Base-by-base conservation (phyloP, 2,888 invertebrate species). In the Drosophila ochracea region DNA sequence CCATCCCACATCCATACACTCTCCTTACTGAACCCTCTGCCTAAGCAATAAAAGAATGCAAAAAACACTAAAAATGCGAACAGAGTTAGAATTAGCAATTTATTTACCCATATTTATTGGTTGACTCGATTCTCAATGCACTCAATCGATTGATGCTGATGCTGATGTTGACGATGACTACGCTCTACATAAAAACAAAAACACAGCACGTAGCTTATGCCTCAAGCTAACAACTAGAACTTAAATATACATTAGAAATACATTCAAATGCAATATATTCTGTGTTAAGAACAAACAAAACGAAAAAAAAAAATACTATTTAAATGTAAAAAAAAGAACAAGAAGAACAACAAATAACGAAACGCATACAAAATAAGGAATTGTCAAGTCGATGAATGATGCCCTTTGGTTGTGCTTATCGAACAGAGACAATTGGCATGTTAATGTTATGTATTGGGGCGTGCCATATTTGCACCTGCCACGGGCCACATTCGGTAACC, bases 371-470 rank as follows among this genome's bases (percentile, higher is more conserved):
- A 25, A 53, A 25, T 55, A 73, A 63, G 68, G 25, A 55, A 62
- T 69, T 58, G 35, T 62, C 35, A 66, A 43, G 57, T 62, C 43
- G 50, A 35, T 61, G 54, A 16, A 21, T 55, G 25, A 31, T 39
- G 31, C 47, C 62, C 52, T 66, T 80, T 60, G 39, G 37, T n/a
- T 28, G 66, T 57, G 63, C 43, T 58, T 62, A 69, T 79, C 53
- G 62, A 53, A 21, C 47, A n/a, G 30, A 49, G 58, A 21, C 64
- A 70, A 78, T 74, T 82, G 74, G 49, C 69, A 69, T 70, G 62
- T 69, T 74, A 78, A 70, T 78, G 57, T 65, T 66, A 78, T 81
- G 78, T 73, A 81, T 78, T 78, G 64, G 63, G 82, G 82, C 64
- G 73, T 61, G 63, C 69, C 57, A 63, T 57, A 41, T 68, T 53